A percentile compares a stretch with the other conserved stretches of the same genome.
phyloP scores from a whole-genome alignment of 2,797 vertebrate genomes.

The Muscicapa comitata region DNA sequence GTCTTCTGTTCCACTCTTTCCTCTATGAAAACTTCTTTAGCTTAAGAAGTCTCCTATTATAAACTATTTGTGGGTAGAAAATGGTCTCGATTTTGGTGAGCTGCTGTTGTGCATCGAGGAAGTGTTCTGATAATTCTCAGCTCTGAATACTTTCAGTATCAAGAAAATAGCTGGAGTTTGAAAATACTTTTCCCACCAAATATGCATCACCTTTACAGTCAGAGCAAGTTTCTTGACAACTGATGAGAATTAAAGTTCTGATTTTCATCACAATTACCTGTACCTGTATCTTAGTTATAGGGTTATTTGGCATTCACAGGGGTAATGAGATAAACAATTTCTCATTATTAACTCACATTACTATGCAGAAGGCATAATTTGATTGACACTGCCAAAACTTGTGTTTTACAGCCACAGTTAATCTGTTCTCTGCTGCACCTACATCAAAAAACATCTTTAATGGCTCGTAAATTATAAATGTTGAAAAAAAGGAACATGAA shows the following conservation, averaged over 20 bases:
- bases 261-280: neutral
- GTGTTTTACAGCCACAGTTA: neutral
- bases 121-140: neutral
- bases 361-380: neutral
- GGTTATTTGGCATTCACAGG: neutral
- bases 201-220: neutral
- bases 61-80: neutral
- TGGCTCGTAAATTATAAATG: slow-evolving; percentile 1
- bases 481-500: neutral
- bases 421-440: neutral
- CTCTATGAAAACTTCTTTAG: neutral
- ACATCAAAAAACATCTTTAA: slow-evolving; percentile 8
- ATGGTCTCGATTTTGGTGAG: neutral
- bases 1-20: neutral
- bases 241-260: neutral
- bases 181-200: neutral
- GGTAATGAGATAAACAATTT: neutral
- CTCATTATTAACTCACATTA: neutral
- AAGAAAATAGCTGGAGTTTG: neutral
- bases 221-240: neutral
- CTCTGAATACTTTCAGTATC: neutral
- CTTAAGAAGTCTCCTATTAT: neutral
- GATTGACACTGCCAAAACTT: slow-evolving; percentile 13
- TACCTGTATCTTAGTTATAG: neutral
- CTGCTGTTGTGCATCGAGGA: neutral